These are phyloP conservation scores for Periophthalmus magnuspinnatus DNA, from an alignment of 2,797 vertebrate genomes.

Conservation along the genomic window DNA sequence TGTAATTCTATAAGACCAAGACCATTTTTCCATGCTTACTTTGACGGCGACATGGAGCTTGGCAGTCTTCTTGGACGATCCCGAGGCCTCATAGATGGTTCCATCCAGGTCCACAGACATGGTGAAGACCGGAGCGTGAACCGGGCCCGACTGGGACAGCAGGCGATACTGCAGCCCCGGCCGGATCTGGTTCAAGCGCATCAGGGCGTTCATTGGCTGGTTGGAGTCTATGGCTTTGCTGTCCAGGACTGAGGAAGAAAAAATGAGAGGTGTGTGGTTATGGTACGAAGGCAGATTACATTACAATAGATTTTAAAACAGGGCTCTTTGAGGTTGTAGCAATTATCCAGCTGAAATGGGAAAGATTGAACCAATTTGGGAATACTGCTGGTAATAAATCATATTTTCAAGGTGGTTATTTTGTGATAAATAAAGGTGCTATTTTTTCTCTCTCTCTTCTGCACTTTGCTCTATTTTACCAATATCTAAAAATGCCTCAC, in stretches of 20 bases:
- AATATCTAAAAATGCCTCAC: conserved; percentile 48
- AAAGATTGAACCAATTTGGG: conserved; percentile 30
- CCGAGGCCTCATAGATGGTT: conserved; percentile 93
- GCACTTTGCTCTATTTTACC: conserved; percentile 36
- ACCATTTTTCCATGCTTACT: conserved; percentile 67
- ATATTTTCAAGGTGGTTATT: conserved; percentile 29
- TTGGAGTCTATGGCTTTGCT: conserved; percentile 98
- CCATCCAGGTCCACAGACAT: conserved; percentile 98
- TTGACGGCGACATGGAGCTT: conserved; percentile 98
- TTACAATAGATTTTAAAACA: conserved; percentile 20
- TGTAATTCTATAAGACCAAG: too few relatives aligned
- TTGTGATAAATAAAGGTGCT: conserved; percentile 40
- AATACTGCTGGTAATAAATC: conserved; percentile 31
- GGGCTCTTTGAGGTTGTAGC: conserved; percentile 5
- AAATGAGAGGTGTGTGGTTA: neutral
- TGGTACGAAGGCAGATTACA: conserved; percentile 15
- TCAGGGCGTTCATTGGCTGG: conserved; percentile 95
- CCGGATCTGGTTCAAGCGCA: conserved; percentile 98
- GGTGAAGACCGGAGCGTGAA: conserved; percentile 98
- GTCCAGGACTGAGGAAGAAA: conserved; percentile 85
- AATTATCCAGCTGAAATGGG: conserved; percentile 13
- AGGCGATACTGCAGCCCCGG: conserved; percentile 98
- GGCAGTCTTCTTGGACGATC: conserved; percentile 98
- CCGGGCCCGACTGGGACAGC: conserved; percentile 97
- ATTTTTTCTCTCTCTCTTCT: conserved; percentile 30